Base-by-base conservation (phyloP, 2,113 vertebrate species). In the Pelobates fuscus region DNA sequence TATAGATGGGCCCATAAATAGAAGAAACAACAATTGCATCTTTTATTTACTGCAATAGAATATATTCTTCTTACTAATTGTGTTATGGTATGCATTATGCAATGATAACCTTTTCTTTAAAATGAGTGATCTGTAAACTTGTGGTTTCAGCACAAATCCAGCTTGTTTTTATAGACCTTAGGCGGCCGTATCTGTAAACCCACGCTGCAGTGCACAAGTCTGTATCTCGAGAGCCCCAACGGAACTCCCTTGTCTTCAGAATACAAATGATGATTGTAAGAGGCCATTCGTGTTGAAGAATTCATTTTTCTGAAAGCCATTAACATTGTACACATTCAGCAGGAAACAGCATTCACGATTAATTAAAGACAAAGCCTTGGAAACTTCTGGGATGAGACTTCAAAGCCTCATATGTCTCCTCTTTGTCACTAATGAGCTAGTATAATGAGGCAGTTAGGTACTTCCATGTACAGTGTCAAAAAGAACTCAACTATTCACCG, bases 361-460 rank as follows among this genome's bases (percentile, higher is more conserved):
- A 83, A 88, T 87, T 86, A 86, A 83, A 81, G 85, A 71, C 72
- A 78, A 83, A 82, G 79, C 70, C 57, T 82, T 77, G 65, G 80
- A 82, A 80, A 77, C 77, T 83, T 82, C 72, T 64, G 70, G 72
- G 62, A 67, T 30, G 24, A 49, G 25, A 67, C 82, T 84, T 88
- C 87, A 87, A 87, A 87, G 87, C 75, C 76, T 79, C 82, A 84
- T 79, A 81, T 81, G 84, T 84, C 82, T 79, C 84, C 84, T 81
- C 80, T 81, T 87, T 85, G 81, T 82, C 80, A 81, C 81, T 82
- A 84, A 84, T 88, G 82, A 87, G 82, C 83, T 86, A 86, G 87
- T 88, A 88, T 88, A 88, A 88, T 84, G 83, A 87, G 83, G 81
- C 81, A 85, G 84, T 87, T 88, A 87, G 83, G 82, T 83, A 75